A percentile compares a stretch with the other conserved stretches of the same genome.
Evolutionary conservation across 1,140 invertebrate species (phyloP).

Genomic region (Drosophila simulans): DNA sequence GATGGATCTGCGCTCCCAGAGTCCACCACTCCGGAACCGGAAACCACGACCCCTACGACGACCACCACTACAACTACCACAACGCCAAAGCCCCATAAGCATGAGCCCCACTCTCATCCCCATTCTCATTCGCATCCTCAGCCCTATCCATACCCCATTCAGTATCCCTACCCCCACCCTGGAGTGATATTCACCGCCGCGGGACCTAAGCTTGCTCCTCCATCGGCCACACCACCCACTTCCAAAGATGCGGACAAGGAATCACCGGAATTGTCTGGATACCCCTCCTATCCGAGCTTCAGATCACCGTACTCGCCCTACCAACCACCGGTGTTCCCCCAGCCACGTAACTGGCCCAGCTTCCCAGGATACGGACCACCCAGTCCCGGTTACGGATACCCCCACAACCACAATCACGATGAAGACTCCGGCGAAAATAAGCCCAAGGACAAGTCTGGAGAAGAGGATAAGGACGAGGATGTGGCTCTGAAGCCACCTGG

Average conservation of each 20-base stretch:
- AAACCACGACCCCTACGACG: conserved; percentile 28
- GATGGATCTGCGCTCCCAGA: conserved; percentile 18
- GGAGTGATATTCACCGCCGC: neutral
- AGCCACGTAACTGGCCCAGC: neutral
- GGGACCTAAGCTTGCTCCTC: neutral
- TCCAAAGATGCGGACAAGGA: conserved; percentile 9
- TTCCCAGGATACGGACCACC: conserved; percentile 9
- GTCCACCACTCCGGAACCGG: conserved; percentile 43
- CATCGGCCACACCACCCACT: neutral
- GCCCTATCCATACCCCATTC: conserved; percentile 6
- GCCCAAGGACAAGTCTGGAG: neutral
- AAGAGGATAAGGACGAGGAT: conserved; percentile 16
- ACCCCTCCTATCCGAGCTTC: conserved; percentile 25
- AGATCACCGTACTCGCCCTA: conserved; percentile 42
- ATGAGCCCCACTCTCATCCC: conserved; percentile 17
- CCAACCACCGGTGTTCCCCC: conserved; percentile 11
- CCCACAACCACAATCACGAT: conserved; percentile 4
- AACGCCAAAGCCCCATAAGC: conserved; percentile 33
- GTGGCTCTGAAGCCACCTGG: conserved; percentile 24
- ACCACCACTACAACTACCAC: conserved; percentile 41
- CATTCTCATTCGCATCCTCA: conserved; percentile 3
- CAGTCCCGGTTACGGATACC: conserved; percentile 4
- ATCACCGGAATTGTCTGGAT: conserved; percentile 3
- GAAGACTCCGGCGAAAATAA: conserved; percentile 17
- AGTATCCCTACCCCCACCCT: conserved; percentile 15